Evolutionary conservation across 2,113 vertebrate genomes (phyloP).

Genomic region (Scomber scombrus): DNA sequence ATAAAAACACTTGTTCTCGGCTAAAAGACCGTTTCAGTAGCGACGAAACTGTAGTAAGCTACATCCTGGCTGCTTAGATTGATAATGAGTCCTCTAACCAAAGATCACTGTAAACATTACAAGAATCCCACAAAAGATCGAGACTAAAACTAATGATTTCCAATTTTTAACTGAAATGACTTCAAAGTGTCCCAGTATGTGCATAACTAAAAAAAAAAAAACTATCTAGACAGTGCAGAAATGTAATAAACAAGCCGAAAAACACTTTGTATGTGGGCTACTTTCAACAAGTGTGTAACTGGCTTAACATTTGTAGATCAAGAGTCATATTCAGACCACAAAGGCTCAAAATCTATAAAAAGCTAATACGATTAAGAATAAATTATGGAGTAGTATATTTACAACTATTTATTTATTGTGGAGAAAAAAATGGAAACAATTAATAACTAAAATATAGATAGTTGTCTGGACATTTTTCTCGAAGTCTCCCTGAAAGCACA

Average conservation of each 20-base stretch:
- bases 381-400: background rate
- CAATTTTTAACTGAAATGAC: background rate
- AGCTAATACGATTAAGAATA: background rate
- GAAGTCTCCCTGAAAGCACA: background rate
- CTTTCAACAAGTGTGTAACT: slow-evolving; percentile 27
- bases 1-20: slow-evolving; percentile 73
- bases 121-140: background rate
- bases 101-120: background rate
- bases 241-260: slow-evolving; percentile 5
- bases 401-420: background rate
- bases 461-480: slow-evolving; percentile 15
- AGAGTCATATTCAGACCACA: slow-evolving; percentile 2
- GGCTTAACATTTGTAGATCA: background rate
- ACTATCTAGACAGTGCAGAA: slow-evolving; percentile 4
- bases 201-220: background rate
- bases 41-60: slow-evolving; percentile 14
- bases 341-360: slow-evolving; percentile 7
- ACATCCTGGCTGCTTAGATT: slow-evolving; percentile 4
- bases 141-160: background rate
- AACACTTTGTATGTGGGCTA: background rate
- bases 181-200: background rate
- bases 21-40: slow-evolving; percentile 17
- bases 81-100: slow-evolving; percentile 1
- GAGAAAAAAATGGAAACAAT: slow-evolving; percentile 1
- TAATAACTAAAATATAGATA: background rate